Conservation (phyloP, 2,888 invertebrate species). For the Lithodes maja region DNA sequence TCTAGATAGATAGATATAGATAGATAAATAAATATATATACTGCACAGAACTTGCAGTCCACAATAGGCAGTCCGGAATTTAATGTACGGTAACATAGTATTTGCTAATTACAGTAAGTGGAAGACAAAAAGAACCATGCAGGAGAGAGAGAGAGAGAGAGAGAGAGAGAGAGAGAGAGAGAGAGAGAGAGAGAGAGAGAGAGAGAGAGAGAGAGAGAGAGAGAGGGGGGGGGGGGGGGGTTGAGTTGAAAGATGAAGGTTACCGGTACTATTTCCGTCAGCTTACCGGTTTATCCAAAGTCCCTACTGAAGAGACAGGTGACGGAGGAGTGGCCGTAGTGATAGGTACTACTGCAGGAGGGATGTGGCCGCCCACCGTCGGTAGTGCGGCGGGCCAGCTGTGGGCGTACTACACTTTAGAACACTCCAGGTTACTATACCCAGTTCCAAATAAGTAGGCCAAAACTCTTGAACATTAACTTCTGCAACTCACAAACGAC, state of each 20-base stretch:
- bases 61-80: too few relatives aligned
- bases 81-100: too few relatives aligned
- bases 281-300: slow-evolving; percentile 54
- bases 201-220: background rate
- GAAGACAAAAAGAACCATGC: background rate
- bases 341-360: background rate
- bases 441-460: too few relatives aligned
- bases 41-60: too few relatives aligned
- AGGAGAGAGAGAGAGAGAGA: background rate
- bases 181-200: background rate
- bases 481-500: too few relatives aligned
- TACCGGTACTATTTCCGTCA: background rate
- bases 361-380: background rate
- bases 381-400: background rate
- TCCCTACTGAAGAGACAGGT: slow-evolving; percentile 58
- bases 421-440: background rate
- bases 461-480: too few relatives aligned
- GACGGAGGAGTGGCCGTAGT: slow-evolving; percentile 45
- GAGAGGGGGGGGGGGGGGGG: background rate
- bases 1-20: too few relatives aligned
- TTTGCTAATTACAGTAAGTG: too few relatives aligned
- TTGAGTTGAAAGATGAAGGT: background rate
- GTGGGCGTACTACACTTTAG: background rate
- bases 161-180: slow-evolving; percentile 5
- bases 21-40: too few relatives aligned